Evolutionary conservation across 2,888 invertebrate genomes (phyloP), one percentile per base, ranked within the genome.

Genomic region (Quadroppia sp.): DNA sequence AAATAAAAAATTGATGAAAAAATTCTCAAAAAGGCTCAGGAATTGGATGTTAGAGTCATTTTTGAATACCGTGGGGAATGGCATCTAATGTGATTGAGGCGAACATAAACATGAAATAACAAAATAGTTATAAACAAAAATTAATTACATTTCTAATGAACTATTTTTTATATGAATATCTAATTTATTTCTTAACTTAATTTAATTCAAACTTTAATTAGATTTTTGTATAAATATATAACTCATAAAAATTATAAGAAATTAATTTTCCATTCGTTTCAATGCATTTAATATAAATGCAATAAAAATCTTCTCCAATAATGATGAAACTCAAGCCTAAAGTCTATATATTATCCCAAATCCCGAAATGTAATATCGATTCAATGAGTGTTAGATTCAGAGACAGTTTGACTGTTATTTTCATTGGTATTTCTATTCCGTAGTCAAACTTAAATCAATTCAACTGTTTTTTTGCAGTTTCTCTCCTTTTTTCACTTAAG

Each of bases 1-100:
- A 56, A 56, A 56, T 56, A 30, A 56, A 56, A 56, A 56, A 56
- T 56, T 56, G 56, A 56, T 56, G 56, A 56, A 56, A n/a, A n/a
- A 56, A 56, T 23, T 56, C 56, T 11, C 4, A 15, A 30, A 3
- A 56, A 30, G 2, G 28, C 56, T 28, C 28, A 30, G 56, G 25
- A 25, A 25, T 53, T 25, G 17, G 23, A 50, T 6, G 20, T 7
- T 25, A 53, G 9, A 1, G 23, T 25, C 25, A 25, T 53, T 25
- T n/a, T 17, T 45, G 13, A 11, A 45, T 3, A 45, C 2, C 2
- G 6, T 45, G 2, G n/a, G 45, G 13, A 45, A 2, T 40, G n/a
- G n/a, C n/a, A n/a, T n/a, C n/a, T n/a, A n/a, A n/a, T n/a, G n/a
- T n/a, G n/a, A n/a, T n/a, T n/a, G n/a, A n/a, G n/a, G n/a, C n/a